A percentile compares a stretch with the other conserved stretches of the same genome.
Evolutionary conservation across 2,888 invertebrate genomes (phyloP).

Genomic region (Sesia bembeciformis): DNA sequence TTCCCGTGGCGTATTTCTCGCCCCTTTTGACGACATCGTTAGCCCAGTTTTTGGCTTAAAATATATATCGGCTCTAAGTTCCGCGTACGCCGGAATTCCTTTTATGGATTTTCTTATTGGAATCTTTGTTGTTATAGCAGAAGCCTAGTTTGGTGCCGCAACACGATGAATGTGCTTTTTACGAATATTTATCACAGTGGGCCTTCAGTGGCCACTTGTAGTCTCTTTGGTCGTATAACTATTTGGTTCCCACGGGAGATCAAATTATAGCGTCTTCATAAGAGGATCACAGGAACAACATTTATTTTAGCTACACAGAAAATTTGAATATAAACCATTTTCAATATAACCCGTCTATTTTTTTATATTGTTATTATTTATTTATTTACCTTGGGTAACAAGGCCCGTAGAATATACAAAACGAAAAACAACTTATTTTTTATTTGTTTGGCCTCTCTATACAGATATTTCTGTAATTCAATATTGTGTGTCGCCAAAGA

Average conservation of each 20-base stretch:
- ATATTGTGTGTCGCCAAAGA: no score
- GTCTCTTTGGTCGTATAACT: neutral
- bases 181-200: neutral
- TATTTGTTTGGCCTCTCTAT: no score
- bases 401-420: no score
- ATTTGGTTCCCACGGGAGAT: neutral
- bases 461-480: no score
- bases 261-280: neutral
- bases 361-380: no score
- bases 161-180: neutral
- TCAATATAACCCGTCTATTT: no score
- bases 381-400: no score
- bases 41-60: neutral
- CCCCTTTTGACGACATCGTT: neutral
- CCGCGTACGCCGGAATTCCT: neutral
- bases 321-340: no score
- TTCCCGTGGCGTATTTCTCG: no score
- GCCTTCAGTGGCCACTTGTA: neutral
- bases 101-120: neutral
- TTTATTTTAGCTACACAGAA: no score
- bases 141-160: neutral
- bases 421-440: no score
- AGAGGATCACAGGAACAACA: neutral
- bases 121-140: neutral
- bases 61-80: neutral